Evolutionary conservation across 2,888 invertebrate species (phyloP).

Genomic region (Leuctra nigra): DNA sequence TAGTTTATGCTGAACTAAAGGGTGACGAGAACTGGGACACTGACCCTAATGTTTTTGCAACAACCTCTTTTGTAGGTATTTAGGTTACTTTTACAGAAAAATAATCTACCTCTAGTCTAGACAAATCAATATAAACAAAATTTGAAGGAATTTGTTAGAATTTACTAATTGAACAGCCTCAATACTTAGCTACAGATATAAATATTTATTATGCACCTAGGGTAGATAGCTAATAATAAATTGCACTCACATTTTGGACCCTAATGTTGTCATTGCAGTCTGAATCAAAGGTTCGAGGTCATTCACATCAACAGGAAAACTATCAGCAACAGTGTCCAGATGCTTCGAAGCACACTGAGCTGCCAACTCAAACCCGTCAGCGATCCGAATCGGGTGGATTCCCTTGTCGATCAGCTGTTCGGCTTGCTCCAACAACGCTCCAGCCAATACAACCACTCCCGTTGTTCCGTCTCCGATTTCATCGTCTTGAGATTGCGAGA

Average conservation of each 20-base stretch:
- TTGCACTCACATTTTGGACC: constrained; percentile 79
- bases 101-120: no score
- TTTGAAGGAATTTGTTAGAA: no score
- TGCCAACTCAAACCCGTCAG: constrained; percentile 97
- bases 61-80: no score
- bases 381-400: constrained; percentile 97
- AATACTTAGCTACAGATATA: no score
- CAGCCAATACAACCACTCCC: constrained; percentile 85
- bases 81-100: no score
- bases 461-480: constrained; percentile 99
- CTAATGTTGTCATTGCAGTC: constrained; percentile 96
- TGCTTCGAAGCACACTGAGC: constrained; percentile 81
- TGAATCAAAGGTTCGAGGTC: constrained; percentile 84
- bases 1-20: no score
- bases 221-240: no score
- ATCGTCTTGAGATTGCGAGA: constrained; percentile 98
- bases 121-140: no score
- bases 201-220: no score
- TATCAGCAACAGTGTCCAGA: constrained; percentile 81
- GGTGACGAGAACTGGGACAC: no score
- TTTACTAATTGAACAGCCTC: no score
- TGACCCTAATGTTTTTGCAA: no score
- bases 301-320: constrained; percentile 76
- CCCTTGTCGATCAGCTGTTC: constrained; percentile 88
- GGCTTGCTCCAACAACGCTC: constrained; percentile 93